Evolutionary conservation across 2,888 invertebrate genomes (phyloP), one percentile per base, ranked within the genome.

Genomic region (Oeneis ivallda): DNA sequence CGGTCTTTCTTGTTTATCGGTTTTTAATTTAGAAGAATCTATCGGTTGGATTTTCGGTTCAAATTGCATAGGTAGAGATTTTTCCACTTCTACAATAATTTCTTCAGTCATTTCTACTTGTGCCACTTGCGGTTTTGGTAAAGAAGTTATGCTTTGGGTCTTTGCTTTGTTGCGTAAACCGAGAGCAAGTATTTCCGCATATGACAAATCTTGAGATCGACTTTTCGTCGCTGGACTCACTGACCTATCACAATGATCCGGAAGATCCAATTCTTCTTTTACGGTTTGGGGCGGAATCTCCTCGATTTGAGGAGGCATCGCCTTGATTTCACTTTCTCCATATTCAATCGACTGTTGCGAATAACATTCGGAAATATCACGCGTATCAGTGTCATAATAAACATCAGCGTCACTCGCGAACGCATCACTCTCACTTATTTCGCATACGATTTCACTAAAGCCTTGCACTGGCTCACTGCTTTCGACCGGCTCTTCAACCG

Each of bases 111-210:
- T 78, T 72, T 88, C 86, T 37, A 88, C 82, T 66, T 87, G 85
- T 64, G 89, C 89, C 43, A 84, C 82, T 71, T 89, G 90, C 66
- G 89, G 83, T 76, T 84, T 85, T 45, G 89, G 87, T 70, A 87
- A 76, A 17, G 80, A 70, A 8, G 78, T 79, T 60, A 87, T 76
- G 63, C 74, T 79, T 67, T 83, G 82, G 45, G 75, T 75, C 63
- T 76, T 80, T 0, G 80, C 72, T 64, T 85, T 87, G 67, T 81
- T 87, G 13, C 86, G 85, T 52, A 95, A 89, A 43, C 95, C 95
- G 70, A 95, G 93, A 49, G 95, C 94, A 74, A 95, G 87, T 78
- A 95, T 94, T 85, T 95, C 94, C 2, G 95, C 95, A 79, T 95
- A 95, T 0, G 95, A 95, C 75, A 94, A 92, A 70, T 93, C 96